Conservation (phyloP, 2,888 invertebrate genomes). For the Rhamphomyia laevipes region DNA sequence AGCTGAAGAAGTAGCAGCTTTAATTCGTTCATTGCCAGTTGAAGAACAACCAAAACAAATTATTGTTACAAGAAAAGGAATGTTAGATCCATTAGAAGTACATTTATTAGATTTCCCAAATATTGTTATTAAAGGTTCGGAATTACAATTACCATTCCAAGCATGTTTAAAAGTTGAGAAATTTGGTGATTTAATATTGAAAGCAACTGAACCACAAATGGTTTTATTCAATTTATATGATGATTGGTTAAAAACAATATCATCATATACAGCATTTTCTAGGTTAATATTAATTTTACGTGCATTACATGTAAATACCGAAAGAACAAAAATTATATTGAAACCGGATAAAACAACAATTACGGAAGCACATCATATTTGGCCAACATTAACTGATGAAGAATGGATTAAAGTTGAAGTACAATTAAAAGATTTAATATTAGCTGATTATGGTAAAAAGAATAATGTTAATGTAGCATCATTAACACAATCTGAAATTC, state of each 20-base stretch:
- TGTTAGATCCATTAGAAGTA: constrained; percentile 99
- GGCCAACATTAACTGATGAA: constrained; percentile 95
- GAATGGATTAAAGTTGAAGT: constrained; percentile 99
- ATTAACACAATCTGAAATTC: constrained; percentile 96
- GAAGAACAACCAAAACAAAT: constrained; percentile 99
- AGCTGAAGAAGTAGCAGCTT: constrained; percentile 98
- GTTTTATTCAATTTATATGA: constrained; percentile 98
- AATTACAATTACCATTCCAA: constrained; percentile 96
- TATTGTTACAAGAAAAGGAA: constrained; percentile 98
- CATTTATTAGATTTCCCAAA: constrained; percentile 99
- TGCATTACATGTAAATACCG: constrained; percentile 97
- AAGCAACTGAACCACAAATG: constrained; percentile 99
- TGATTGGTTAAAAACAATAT: constrained; percentile 99
- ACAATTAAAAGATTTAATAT: constrained; percentile 92
- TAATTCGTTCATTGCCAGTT: constrained; percentile 96
- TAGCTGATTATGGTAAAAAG: constrained; percentile 99
- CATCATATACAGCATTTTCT: constrained; percentile 98
- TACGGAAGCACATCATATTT: constrained; percentile 98
- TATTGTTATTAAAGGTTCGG: constrained; percentile 99
- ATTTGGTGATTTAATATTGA: constrained; percentile 96
- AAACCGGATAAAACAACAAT: constrained; percentile 99
- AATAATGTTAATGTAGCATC: constrained; percentile 99
- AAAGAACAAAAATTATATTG: constrained; percentile 93
- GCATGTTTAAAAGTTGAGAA: constrained; percentile 98
- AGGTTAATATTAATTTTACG: constrained; percentile 91